Conservation (phyloP, 2,113 vertebrate species). For the Lathamus discolor region DNA sequence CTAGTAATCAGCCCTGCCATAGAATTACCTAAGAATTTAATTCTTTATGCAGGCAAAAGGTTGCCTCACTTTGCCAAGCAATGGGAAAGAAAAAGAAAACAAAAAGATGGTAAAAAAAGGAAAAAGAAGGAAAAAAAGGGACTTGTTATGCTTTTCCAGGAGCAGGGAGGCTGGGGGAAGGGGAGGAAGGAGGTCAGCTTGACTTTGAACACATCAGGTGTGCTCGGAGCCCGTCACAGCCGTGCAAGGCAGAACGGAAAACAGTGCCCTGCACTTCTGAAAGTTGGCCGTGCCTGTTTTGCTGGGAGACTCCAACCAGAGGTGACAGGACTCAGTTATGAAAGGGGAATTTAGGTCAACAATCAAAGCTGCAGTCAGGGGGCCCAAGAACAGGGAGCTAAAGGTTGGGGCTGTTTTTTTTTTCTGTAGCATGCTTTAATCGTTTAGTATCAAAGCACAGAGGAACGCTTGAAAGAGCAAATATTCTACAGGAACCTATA, state of each 20-base stretch:
- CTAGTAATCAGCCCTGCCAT: not conserved
- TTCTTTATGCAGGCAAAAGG: not conserved
- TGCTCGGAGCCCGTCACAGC: not conserved
- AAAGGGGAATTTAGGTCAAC: constrained; percentile 81
- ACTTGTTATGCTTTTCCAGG: constrained; percentile 14
- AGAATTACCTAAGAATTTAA: not conserved
- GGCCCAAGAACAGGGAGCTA: constrained; percentile 73
- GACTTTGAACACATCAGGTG: constrained; percentile 30
- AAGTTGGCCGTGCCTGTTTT: constrained; percentile 55
- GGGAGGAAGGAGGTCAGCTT: not conserved
- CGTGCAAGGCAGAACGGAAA: not conserved
- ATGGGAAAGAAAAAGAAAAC: not conserved
- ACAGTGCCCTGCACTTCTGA: constrained; percentile 48
- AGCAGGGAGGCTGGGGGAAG: not conserved
- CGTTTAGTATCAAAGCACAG: constrained; percentile 76
- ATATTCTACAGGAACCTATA: constrained; percentile 78
- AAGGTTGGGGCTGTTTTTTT: constrained; percentile 69
- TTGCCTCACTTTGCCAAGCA: not conserved
- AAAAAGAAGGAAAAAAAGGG: too few species aligned
- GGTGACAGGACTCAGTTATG: constrained; percentile 74
- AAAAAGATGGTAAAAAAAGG: too few species aligned
- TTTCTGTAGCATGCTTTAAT: constrained; percentile 76
- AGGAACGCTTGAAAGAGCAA: constrained; percentile 82
- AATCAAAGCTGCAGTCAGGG: constrained; percentile 75
- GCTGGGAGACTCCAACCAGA: constrained; percentile 62